Base-by-base conservation (phyloP, 2,888 invertebrate genomes). In the Brenthis daphne region DNA sequence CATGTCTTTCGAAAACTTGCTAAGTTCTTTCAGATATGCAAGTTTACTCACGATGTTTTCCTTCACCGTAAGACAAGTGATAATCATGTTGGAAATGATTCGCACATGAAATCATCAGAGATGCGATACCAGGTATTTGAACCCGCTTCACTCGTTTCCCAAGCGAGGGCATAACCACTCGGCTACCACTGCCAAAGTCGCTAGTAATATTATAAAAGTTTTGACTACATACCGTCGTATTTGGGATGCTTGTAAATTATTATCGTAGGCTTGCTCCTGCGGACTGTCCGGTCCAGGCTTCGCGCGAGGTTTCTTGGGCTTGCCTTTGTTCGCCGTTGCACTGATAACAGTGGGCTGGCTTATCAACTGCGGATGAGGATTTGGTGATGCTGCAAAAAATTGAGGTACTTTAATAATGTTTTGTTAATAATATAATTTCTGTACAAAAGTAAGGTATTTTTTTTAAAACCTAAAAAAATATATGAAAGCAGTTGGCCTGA, bases 281-380 rank as follows among this genome's bases (percentile, higher is more conserved):
- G 96, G 96, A 81, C 96, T 96, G 81, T 95, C 95, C 55, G 96
- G 84, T 56, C 92, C 93, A 70, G 93, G 93, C 76, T 94, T 94
- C 61, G 94, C 94, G 66, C 96, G 96, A 75, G 96, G 94, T 86
- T 97, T 97, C 86, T 95, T 96, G 76, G 96, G 95, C 85, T 96
- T 95, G 74, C 94, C 94, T 79, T 94, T 95, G 14, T 93, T 85
- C 72, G 95, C 94, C 51, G 95, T 94, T 43, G 95, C 93, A 8
- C 95, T 95, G 79, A 97, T 97, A 64, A 97, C 97, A 4, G 97
- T 97, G 1, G 97, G 97, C 83, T 97, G 97, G 76, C 96, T 96
- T 74, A 97, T 95, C 86, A 97, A 93, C 85, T 97, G 96, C 58
- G 95, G 94, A 77, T 96, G 96, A 50, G 95, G 96, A 82, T 95